Conservation (phyloP, 2,113 vertebrate genomes). For the Grammomys surdaster region DNA sequence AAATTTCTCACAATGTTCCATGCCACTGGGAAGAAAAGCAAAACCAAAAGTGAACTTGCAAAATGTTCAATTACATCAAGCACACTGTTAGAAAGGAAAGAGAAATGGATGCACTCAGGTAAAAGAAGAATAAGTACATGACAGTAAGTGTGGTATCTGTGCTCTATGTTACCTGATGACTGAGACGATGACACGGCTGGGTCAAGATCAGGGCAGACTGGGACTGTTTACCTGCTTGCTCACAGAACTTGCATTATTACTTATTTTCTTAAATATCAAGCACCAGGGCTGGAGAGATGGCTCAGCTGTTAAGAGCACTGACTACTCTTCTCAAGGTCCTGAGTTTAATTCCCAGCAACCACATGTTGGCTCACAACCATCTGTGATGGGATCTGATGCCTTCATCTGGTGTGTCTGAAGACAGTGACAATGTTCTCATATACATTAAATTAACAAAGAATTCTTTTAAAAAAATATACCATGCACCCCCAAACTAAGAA, state of each 20-base stretch:
- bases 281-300: neutral
- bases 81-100: slow-evolving; percentile 67
- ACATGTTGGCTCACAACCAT: too few relatives aligned
- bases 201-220: slow-evolving; percentile 6
- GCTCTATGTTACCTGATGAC: slow-evolving; percentile 10
- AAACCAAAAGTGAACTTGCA: slow-evolving; percentile 76
- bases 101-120: slow-evolving; percentile 30
- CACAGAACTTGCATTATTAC: slow-evolving; percentile 40
- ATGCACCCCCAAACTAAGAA: slow-evolving; percentile 27
- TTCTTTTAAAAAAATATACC: too few relatives aligned
- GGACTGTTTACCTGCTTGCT: slow-evolving; percentile 35
- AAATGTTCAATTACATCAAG: slow-evolving; percentile 69
- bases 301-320: too few relatives aligned
- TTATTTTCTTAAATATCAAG: slow-evolving; percentile 55
- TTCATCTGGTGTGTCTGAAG: too few relatives aligned
- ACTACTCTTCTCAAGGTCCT: too few relatives aligned
- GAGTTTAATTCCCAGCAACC: too few relatives aligned
- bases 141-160: slow-evolving; percentile 51
- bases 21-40: slow-evolving; percentile 89
- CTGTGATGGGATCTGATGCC: too few relatives aligned
- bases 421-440: too few relatives aligned
- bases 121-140: slow-evolving; percentile 34
- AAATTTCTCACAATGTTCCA: slow-evolving; percentile 99
- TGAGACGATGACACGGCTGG: neutral
- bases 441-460: too few relatives aligned